These are phyloP conservation scores for Brachionus paranguensis DNA, from an alignment of 1,140 invertebrate species.

Conservation along the genomic window DNA sequence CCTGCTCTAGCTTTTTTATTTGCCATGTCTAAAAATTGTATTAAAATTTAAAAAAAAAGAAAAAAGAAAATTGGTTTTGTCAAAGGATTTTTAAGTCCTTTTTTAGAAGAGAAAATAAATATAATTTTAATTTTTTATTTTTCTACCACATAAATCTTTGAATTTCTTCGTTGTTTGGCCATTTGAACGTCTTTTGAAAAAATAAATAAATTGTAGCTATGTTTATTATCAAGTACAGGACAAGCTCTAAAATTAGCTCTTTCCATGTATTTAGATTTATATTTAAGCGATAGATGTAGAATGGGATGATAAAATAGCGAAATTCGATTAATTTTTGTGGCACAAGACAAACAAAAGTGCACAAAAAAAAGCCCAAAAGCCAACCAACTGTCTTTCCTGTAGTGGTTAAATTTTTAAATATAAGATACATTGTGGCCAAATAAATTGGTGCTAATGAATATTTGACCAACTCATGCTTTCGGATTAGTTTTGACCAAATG, in stretches of 20 bases:
- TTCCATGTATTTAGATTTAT: slow-evolving; percentile 58
- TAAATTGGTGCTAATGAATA: slow-evolving; percentile 76
- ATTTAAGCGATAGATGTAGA: slow-evolving; percentile 72
- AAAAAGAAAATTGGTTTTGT: background rate
- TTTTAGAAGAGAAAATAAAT: background rate
- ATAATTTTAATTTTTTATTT: background rate
- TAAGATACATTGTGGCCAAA: slow-evolving; percentile 63
- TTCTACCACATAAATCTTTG: slow-evolving; percentile 87
- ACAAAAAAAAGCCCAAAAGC: slow-evolving; percentile 60
- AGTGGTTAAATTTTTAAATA: slow-evolving; percentile 56
- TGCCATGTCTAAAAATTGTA: background rate
- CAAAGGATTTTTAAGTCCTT: background rate
- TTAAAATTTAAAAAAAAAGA: background rate
- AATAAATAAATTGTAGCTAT: slow-evolving; percentile 72
- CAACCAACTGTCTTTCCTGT: slow-evolving; percentile 60
- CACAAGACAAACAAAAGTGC: slow-evolving; percentile 63
- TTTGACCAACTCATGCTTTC: slow-evolving; percentile 61
- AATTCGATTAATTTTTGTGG: slow-evolving; percentile 83
- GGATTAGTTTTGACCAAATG: slow-evolving; percentile 79
- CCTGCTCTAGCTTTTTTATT: background rate
- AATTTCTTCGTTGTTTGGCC: slow-evolving; percentile 65
- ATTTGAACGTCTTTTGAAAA: slow-evolving; percentile 72
- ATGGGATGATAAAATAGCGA: slow-evolving; percentile 89
- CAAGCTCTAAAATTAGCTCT: slow-evolving; percentile 65
- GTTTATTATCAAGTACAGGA: slow-evolving; percentile 69